Evolutionary conservation across 2,797 vertebrate genomes (phyloP).

Genomic region (Poeciliopsis paucimaculata): DNA sequence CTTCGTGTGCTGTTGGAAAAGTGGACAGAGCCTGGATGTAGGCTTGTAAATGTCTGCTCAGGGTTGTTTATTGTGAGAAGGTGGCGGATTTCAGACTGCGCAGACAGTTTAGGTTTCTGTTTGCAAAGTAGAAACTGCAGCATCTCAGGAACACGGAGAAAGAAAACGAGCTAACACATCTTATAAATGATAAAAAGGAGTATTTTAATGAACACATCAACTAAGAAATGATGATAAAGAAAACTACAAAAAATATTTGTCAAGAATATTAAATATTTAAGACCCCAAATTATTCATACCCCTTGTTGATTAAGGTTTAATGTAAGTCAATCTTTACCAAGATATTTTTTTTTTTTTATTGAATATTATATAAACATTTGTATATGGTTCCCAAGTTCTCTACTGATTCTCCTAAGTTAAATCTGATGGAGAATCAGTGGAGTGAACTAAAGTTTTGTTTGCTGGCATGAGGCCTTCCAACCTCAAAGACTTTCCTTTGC

Average conservation of each 20-base stretch:
- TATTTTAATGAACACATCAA: neutral
- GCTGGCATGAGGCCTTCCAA: neutral
- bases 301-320: neutral
- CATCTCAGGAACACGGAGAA: neutral
- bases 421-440: neutral
- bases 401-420: neutral
- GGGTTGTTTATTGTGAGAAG: slow-evolving; percentile 30
- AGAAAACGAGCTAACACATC: neutral
- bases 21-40: slow-evolving; percentile 27
- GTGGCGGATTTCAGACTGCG: slow-evolving; percentile 2
- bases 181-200: neutral
- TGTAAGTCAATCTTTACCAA: neutral
- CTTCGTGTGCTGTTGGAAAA: slow-evolving; percentile 28
- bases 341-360: neutral
- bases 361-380: neutral
- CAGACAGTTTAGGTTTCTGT: slow-evolving; percentile 14
- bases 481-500: neutral
- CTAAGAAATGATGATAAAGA: neutral
- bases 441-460: neutral
- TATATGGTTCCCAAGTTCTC: neutral
- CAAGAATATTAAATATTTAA: neutral
- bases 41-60: slow-evolving; percentile 47
- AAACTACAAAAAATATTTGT: neutral
- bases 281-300: neutral
- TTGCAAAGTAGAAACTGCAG: neutral